Evolutionary conservation across 2,888 invertebrate genomes (phyloP).

Genomic region (Capitulum mitella): DNA sequence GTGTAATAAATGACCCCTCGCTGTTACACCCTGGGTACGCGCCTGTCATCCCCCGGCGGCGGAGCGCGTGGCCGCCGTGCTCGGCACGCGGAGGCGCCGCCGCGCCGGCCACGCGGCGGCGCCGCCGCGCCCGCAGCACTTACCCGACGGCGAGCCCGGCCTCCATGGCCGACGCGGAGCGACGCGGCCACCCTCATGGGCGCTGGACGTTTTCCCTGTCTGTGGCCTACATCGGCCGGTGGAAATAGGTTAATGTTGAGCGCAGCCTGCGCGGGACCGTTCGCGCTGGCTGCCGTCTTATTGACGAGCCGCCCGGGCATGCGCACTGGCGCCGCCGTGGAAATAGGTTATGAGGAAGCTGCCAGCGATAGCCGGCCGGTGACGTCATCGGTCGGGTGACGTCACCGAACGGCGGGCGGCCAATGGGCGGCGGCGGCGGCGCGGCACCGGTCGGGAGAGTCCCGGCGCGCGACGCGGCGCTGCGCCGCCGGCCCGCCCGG

Average conservation of each 20-base stretch:
- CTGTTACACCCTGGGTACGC: no score
- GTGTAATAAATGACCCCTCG: no score
- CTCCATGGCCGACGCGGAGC: neutral
- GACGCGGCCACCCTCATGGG: neutral
- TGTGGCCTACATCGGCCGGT: neutral
- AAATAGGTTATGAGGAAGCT: neutral
- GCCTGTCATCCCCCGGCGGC: no score
- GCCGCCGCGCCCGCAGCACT: neutral
- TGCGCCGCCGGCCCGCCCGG: no score
- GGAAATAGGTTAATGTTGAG: neutral
- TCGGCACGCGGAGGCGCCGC: no score
- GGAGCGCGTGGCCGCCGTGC: no score
- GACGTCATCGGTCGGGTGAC: neutral
- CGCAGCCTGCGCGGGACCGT: neutral
- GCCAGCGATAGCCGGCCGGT: neutral
- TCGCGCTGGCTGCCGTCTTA: neutral
- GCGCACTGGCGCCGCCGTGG: neutral
- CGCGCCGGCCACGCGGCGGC: neutral
- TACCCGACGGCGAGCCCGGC: neutral
- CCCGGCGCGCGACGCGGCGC: neutral
- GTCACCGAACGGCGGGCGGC: neutral
- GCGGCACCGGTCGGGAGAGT: neutral
- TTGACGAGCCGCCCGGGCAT: neutral
- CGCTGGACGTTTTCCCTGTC: slow-evolving; percentile 6
- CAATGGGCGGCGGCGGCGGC: neutral